Percentiles rank a stretch among this genome's conserved stretches.
These are phyloP conservation scores for Notolabrus celidotus DNA, from an alignment of 2,797 vertebrate genomes.

Conservation along the genomic window DNA sequence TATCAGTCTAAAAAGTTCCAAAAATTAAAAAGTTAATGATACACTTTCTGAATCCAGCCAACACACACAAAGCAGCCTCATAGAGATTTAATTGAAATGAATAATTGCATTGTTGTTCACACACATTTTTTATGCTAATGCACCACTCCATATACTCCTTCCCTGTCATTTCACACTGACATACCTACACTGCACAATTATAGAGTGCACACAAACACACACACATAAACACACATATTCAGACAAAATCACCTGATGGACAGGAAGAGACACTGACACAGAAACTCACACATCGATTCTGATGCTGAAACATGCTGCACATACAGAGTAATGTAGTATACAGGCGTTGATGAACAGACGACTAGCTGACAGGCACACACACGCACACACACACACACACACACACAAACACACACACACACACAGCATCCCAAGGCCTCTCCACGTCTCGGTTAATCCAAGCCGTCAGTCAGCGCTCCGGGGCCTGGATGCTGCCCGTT, in stretches of 20 bases:
- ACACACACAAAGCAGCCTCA: constrained; percentile 57
- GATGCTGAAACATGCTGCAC: constrained; percentile 60
- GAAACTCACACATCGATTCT: constrained; percentile 55
- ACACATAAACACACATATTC: constrained; percentile 20
- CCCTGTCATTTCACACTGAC: constrained; percentile 37
- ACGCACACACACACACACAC: constrained; percentile 25
- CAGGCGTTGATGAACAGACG: constrained; percentile 44
- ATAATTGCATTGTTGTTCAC: constrained; percentile 75
- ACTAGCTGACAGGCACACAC: constrained; percentile 62
- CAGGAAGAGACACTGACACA: constrained; percentile 36
- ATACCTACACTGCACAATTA: constrained; percentile 13
- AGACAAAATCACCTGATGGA: constrained; percentile 52
- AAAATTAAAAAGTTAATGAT: constrained; percentile 56
- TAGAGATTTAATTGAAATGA: constrained; percentile 71
- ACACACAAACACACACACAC: constrained; percentile 52
- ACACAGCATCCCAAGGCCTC: constrained; percentile 73
- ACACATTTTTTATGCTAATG: constrained; percentile 49
- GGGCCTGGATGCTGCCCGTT: constrained; percentile 81
- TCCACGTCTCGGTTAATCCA: constrained; percentile 77
- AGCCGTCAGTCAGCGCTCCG: constrained; percentile 79
- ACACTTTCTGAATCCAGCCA: constrained; percentile 45
- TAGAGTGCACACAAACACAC: neutral
- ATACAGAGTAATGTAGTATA: constrained; percentile 63
- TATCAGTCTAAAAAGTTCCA: constrained; percentile 22
- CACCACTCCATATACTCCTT: constrained; percentile 27